Percentiles rank a stretch among this genome's conserved stretches.
These are phyloP conservation scores for Stomatorhinus ivindoensis DNA, from an alignment of 2,113 vertebrate genomes.

Conservation along the genomic window DNA sequence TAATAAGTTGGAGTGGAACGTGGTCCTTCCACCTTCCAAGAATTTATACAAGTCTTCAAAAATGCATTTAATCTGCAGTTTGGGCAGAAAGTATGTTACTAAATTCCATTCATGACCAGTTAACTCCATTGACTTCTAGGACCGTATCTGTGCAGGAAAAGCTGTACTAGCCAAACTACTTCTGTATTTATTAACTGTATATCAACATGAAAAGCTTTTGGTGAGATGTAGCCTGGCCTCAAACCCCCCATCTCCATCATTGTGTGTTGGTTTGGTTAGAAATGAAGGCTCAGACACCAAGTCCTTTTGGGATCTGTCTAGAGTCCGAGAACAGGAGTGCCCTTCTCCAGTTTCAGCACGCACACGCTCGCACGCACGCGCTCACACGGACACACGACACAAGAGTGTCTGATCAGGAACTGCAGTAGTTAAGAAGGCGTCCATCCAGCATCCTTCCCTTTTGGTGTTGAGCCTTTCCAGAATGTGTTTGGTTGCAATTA, in stretches of 20 bases:
- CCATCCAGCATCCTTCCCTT: neutral
- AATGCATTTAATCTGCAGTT: neutral
- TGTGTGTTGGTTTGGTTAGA: constrained; percentile 27
- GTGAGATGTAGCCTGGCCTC: neutral
- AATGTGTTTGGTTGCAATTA: neutral
- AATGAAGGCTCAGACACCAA: constrained; percentile 56
- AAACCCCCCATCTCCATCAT: constrained; percentile 19
- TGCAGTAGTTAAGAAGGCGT: neutral
- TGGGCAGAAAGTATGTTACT: too few relatives aligned
- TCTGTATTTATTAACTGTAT: neutral
- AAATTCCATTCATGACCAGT: neutral
- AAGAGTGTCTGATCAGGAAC: neutral
- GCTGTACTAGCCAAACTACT: neutral
- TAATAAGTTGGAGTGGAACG: neutral
- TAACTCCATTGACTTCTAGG: neutral
- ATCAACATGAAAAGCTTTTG: neutral
- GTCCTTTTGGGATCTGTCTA: constrained; percentile 47
- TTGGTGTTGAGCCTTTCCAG: neutral
- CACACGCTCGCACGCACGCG: neutral
- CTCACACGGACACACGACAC: too few relatives aligned
- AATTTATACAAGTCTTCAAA: neutral
- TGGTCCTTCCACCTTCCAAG: neutral
- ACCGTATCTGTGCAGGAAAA: neutral
- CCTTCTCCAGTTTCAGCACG: neutral
- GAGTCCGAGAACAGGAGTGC: constrained; percentile 40